A percentile compares a stretch with the other conserved stretches of the same genome.
phyloP scores from a whole-genome alignment of 2,888 invertebrate species.

The Bedellia somnulentella region DNA sequence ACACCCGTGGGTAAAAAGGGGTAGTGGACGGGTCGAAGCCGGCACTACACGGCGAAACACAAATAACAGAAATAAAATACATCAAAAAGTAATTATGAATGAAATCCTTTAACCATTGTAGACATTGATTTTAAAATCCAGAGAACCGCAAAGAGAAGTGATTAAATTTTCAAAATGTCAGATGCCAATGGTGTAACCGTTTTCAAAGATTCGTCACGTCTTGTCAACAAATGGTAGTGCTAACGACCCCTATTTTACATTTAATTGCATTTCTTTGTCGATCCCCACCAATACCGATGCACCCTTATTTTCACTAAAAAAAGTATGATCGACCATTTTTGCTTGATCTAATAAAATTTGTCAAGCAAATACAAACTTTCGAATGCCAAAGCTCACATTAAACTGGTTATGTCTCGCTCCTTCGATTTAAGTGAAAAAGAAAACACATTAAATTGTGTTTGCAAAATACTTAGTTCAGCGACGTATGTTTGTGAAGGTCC shows the following conservation, averaged over 20 bases:
- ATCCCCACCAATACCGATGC: conserved; percentile 53
- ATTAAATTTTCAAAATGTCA: too few relatives aligned
- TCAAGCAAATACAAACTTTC: conserved; percentile 2
- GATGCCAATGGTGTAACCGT: too few relatives aligned
- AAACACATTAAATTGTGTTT: conserved; percentile 41
- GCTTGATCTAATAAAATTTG: conserved; percentile 1
- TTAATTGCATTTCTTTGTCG: conserved; percentile 61
- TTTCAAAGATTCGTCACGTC: conserved; percentile 48
- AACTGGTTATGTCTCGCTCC: conserved; percentile 30
- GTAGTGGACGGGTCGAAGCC: too few relatives aligned
- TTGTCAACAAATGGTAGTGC: conserved; percentile 53
- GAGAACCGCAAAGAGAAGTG: too few relatives aligned
- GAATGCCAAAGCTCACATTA: conserved; percentile 14
- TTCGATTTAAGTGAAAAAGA: conserved; percentile 36
- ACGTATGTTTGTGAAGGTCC: too few relatives aligned
- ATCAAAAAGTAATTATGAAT: too few relatives aligned
- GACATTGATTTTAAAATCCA: too few relatives aligned
- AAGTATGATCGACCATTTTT: neutral
- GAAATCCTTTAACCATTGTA: too few relatives aligned
- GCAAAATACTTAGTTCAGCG: too few relatives aligned
- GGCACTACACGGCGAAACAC: too few relatives aligned
- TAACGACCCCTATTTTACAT: conserved; percentile 57
- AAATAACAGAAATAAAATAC: too few relatives aligned
- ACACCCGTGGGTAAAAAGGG: too few relatives aligned
- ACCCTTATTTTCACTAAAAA: conserved; percentile 30